These are phyloP conservation scores for Dolichopus griseipennis DNA, from an alignment of 2,888 invertebrate species.

Conservation along the genomic window DNA sequence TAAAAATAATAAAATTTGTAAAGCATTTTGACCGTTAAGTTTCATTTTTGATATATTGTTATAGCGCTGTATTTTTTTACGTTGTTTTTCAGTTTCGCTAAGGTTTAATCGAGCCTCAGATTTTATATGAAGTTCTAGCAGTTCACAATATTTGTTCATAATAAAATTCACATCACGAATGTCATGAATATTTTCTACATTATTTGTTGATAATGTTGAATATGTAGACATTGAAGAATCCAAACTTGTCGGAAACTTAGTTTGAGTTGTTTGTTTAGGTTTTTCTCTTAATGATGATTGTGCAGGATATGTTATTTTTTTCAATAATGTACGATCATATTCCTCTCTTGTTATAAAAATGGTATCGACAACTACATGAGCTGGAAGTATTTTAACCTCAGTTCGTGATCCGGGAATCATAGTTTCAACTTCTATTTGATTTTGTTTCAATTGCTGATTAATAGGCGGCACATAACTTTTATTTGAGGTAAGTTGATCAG, in stretches of 20 bases:
- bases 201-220: too few species aligned
- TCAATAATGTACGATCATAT: neutral
- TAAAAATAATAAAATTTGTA: slow-evolving; percentile 7
- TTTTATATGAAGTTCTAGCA: slow-evolving; percentile 4
- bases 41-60: neutral
- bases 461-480: neutral
- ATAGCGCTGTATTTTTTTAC: neutral
- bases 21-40: neutral
- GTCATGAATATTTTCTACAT: neutral
- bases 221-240: neutral
- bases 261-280: neutral
- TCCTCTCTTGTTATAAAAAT: neutral
- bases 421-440: neutral
- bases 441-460: neutral
- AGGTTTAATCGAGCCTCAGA: neutral
- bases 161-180: neutral
- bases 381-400: neutral
- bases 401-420: neutral
- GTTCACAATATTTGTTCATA: neutral
- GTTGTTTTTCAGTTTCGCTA: neutral
- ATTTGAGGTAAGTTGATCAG: neutral
- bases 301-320: neutral
- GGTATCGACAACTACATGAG: neutral
- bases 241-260: too few species aligned
- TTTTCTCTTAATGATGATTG: neutral